Base-by-base conservation (phyloP, 2,888 invertebrate genomes). In the Agriopis leucophaearia region DNA sequence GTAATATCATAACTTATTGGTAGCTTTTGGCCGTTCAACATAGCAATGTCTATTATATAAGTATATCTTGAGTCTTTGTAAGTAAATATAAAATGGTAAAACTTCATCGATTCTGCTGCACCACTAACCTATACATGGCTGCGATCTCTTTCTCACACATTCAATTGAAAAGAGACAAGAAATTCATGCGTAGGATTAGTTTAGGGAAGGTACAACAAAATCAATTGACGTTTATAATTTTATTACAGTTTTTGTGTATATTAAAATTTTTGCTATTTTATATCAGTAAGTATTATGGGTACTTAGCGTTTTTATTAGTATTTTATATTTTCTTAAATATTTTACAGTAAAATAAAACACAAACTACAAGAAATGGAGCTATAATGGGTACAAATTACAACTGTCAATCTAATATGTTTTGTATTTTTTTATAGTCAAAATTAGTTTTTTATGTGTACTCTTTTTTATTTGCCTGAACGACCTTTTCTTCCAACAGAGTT, bases 401-500 rank as follows among this genome's bases (percentile, higher is more conserved):
- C 73, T 47, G 58, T 69, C 48, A 65, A 63, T 47, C 35, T 51
- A 45, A 57, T 64, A 58, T 60, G 64, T 75, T 77, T 77, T 77
- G 64, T 75, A 73, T 74, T 76, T 76, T 42, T 54, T 72, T 64
- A 75, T 81, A 78, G 73, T 54, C 67, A 58, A 75, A 79, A 66
- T 75, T 74, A 72, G 75, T 69, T 66, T 74, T 78, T 76, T 74
- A 72, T 71, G 61, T 61, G 59, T 61, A 58, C 69, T 48, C 54
- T 77, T 77, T 27, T 78, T 77, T 73, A 75, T 73, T 73, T 69
- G 75, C 72, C 74, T 77, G 76, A 68, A 71, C 66, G 70, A 58
- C 35, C 66, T 59, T 70, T 72, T 59, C 67, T 70, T 70, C 59
- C 61, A 66, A 66, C 57, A 62, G 70, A 59, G 54, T 42, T 58